Base-by-base conservation (phyloP, 2,797 vertebrate genomes). In the Oceanodroma leucorhoa region DNA sequence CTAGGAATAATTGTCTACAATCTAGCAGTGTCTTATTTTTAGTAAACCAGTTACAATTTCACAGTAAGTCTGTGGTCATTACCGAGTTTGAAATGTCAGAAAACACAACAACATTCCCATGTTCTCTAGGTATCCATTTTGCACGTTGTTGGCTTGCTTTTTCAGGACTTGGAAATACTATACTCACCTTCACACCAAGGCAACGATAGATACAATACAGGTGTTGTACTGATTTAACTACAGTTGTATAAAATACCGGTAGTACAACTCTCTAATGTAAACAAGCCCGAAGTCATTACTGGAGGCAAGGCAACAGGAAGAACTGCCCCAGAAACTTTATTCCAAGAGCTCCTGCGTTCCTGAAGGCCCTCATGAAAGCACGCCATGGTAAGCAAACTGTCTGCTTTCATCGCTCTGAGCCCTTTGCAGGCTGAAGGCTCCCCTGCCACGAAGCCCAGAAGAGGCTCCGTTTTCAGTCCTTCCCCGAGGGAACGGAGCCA, bases 251-350 rank as follows among this genome's bases (percentile, higher is more conserved):
- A 96, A 95, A 84, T 95, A 95, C 95, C 92, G 90, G 95, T 84
- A 94, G 90, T 72, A 65, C 91, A 79, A 87, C 95, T 93, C 53
- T 5, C 30, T 84, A 96, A 89, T 84, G 90, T 96, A 95, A 96
- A 94, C 88, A 94, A 93, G 93, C 80, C 70, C 9, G 3, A 53
- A 93, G 91, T 64, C 70, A 79, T 94, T 92, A 64, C 90, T 87
- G 45, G 66, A 83, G 93, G 85, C 83, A 86, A 95, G 72, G 89
- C 84, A 91, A 81, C 93, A 96, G 91, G 94, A 95, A 94, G 87
- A 96, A 54, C 91, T 92, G 90, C 66, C 93, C 66, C 85, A 88
- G 85, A 90, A 87, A 69, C 89, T 94, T 94, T 89, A 75, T 71
- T 91, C 79, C 0, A 0, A 66, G 73, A 53, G 54, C 65, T 90